Base-by-base conservation (phyloP, 2,113 vertebrate species). In the Bombycilla garrulus region DNA sequence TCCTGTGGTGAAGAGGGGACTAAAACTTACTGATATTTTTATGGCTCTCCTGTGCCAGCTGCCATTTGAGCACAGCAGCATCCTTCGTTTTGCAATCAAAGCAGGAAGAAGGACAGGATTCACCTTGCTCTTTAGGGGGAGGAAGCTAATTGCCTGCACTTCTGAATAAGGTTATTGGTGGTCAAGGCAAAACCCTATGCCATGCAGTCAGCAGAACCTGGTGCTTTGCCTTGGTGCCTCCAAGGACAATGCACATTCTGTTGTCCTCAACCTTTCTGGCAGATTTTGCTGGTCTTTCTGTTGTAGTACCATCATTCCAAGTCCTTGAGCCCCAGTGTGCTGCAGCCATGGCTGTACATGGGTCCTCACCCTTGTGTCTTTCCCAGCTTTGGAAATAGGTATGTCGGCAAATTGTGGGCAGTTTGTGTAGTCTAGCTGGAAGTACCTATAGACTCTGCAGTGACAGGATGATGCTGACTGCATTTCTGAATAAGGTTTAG, bases 311-410 rank as follows among this genome's bases (percentile, higher is more conserved):
- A 9, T 45, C 0, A 0, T 47, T 72, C 15, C 0, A 1, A 26
- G 25, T 38, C 36, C 24, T 15, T 44, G 44, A 70, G 42, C 33
- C 7, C 15, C 33, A 35, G 36, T 23, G 29, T 65, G 61, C 74
- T 54, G 47, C 45, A 72, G 26, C 23, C 3, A 3, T 23, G n/a
- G 26, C 28, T 4, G 14, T 4, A 5, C 4, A 0, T 2, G 1
- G 36, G 5, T 60, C 19, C 48, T 76, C 7, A 16, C 15, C 14
- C 35, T 20, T 1, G 1, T 13, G 25, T 24, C 9, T 40, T 70
- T 26, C 35, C 13, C 60, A 36, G 29, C 35, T 54, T 74, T 64
- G 48, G 33, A 40, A 67, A 40, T 5, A 5, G 21, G 45, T 47
- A 25, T 31, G 17, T 35, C 6, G 7, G 69, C 56, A 64, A 47